Evolutionary conservation across 2,888 invertebrate genomes (phyloP).

Genomic region (Plagiodera versicolora): DNA sequence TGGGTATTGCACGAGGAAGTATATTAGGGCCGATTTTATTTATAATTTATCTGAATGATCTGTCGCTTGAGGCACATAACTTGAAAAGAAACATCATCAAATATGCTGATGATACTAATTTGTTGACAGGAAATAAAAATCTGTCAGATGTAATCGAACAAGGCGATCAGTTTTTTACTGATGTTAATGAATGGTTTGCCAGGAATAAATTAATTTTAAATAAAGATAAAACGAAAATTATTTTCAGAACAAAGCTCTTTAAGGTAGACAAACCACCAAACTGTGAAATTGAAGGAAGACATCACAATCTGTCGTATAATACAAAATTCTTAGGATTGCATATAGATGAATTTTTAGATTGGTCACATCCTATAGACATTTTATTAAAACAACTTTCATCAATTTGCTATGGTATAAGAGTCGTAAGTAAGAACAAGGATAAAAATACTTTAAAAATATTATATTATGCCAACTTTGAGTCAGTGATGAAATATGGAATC

Average conservation of each 20-base stretch:
- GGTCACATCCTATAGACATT: neutral
- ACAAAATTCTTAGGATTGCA: neutral
- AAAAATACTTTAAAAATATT: neutral
- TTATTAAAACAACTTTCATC: neutral
- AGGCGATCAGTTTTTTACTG: neutral
- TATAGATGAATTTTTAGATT: neutral
- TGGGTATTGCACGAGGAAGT: too few relatives aligned
- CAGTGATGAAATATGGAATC: neutral
- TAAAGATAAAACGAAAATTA: neutral
- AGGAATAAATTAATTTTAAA: neutral
- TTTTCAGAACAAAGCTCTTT: neutral
- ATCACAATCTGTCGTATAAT: neutral
- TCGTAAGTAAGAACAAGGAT: neutral
- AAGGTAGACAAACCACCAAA: neutral
- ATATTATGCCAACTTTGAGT: constrained; percentile 3
- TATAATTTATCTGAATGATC: too few relatives aligned
- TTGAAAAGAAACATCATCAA: too few relatives aligned
- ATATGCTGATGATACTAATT: too few relatives aligned
- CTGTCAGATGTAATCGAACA: neutral
- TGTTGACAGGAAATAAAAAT: too few relatives aligned
- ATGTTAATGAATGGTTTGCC: neutral
- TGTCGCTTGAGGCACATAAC: too few relatives aligned
- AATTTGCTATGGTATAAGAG: constrained; percentile 1
- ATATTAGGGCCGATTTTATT: too few relatives aligned
- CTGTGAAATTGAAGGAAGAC: neutral